Conservation (phyloP, 1,140 invertebrate genomes). For the Rhopalosiphum maidis region DNA sequence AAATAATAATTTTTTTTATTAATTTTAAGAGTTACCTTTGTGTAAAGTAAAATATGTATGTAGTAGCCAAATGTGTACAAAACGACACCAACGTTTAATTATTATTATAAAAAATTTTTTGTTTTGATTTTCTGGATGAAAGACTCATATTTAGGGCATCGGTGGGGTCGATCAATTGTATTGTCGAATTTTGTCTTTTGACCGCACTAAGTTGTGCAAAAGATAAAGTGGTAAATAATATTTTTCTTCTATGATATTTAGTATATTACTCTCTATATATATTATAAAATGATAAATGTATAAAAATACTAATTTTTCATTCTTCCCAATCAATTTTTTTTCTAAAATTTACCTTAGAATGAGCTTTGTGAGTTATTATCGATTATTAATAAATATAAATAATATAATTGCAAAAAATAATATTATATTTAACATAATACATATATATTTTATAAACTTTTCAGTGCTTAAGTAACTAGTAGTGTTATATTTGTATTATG, state of each 20-base stretch:
- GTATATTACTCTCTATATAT: not conserved
- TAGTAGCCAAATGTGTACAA: constrained; percentile 57
- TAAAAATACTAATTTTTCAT: not conserved
- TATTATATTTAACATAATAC: not conserved
- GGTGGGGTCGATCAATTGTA: not conserved
- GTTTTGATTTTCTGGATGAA: not conserved
- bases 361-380: constrained; percentile 10
- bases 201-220: not conserved
- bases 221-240: not conserved
- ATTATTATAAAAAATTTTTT: not conserved
- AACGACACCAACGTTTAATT: constrained; percentile 50
- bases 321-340: not conserved
- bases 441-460: constrained; percentile 13
- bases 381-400: not conserved
- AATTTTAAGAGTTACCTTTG: constrained; percentile 56
- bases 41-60: constrained; percentile 10
- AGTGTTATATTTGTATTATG: not conserved
- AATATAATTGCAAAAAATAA: not conserved
- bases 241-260: not conserved
- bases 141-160: not conserved
- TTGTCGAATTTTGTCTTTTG: not conserved
- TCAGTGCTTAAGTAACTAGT: not conserved
- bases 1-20: constrained; percentile 35
- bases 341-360: not conserved
- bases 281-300: not conserved